Evolutionary conservation across 2,888 invertebrate genomes (phyloP), one percentile per base, ranked within the genome.

Genomic region (Amiota communis): DNA sequence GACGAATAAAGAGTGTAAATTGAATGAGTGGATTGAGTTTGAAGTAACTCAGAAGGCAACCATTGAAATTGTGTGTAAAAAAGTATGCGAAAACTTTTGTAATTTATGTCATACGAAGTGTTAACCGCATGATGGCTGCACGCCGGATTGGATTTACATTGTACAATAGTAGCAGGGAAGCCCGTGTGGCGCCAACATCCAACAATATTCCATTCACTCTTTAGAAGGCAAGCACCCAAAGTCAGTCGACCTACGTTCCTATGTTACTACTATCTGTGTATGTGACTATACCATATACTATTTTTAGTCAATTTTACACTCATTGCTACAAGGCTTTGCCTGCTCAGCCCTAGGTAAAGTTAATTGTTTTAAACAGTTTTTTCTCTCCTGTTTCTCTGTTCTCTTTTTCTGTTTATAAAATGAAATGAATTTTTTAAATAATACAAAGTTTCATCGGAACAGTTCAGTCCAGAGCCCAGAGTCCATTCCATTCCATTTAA

Each of bases 71-170:
- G 76, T 82, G 82, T 83, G 84, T 77, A 86, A 78, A 84, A 81
- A 86, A 85, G 85, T 83, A 84, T 84, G 79, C 78, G 84, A 80
- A 87, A 87, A 86, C 82, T 86, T 87, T 86, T 80, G 84, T 81
- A 87, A 86, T 86, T 84, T 84, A 84, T 86, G 87, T 87, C 86
- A 86, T 83, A 84, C 82, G 84, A 85, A 86, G 84, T 84, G 85
- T 83, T 84, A 86, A 86, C 86, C 87, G 84, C 86, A 86, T 85
- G 84, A 85, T 87, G 84, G 85, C 81, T 84, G 84, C 86, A 83
- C 83, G 83, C 83, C 83, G 83, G 83, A 83, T 83, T 83, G 83
- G 83, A 83, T 83, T 83, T 83, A 83, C 86, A 83, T 85, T 82
- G 86, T 36, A 36, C 8, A 36, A 36, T 36, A 36, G 36, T 36